A percentile compares a stretch with the other conserved stretches of the same genome.
Conservation (phyloP, 2,888 invertebrate species). For the Trichogramma evanescens region DNA sequence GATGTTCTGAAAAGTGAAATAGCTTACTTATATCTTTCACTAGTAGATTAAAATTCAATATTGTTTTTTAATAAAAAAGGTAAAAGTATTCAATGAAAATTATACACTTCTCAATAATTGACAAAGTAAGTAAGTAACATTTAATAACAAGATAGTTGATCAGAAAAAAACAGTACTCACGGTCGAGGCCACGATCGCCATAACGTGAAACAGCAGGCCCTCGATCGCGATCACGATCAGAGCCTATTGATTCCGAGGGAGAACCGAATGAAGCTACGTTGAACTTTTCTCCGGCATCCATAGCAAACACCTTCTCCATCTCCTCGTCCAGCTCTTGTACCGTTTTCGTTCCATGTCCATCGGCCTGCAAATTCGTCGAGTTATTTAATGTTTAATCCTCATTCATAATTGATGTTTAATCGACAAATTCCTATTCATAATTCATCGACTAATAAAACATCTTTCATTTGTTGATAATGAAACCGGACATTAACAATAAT, state of each 20-base stretch:
- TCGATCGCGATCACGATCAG: constrained; percentile 42
- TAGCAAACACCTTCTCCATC: constrained; percentile 82
- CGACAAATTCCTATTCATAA: neutral
- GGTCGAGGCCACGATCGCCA: constrained; percentile 43
- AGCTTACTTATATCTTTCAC: neutral
- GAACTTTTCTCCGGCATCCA: constrained; percentile 55
- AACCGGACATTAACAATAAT: no score
- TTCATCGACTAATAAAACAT: no score
- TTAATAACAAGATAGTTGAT: no score
- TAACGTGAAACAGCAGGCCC: constrained; percentile 41
- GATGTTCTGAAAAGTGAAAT: constrained; percentile 50
- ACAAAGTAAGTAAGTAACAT: neutral
- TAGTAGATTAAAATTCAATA: neutral
- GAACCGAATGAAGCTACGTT: constrained; percentile 54
- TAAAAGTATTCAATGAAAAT: no score
- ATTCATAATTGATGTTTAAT: neutral
- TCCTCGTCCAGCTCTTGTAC: constrained; percentile 76
- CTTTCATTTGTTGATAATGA: no score
- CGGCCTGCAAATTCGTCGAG: constrained; percentile 41
- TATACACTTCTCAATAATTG: neutral
- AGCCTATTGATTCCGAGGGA: constrained; percentile 40
- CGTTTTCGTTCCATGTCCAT: constrained; percentile 56
- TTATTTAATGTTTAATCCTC: neutral
- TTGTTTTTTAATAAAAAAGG: no score
- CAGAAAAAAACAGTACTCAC: constrained; percentile 29